These are phyloP conservation scores for Elymnias hypermnestra DNA, from an alignment of 1,140 invertebrate genomes.

Conservation along the genomic window DNA sequence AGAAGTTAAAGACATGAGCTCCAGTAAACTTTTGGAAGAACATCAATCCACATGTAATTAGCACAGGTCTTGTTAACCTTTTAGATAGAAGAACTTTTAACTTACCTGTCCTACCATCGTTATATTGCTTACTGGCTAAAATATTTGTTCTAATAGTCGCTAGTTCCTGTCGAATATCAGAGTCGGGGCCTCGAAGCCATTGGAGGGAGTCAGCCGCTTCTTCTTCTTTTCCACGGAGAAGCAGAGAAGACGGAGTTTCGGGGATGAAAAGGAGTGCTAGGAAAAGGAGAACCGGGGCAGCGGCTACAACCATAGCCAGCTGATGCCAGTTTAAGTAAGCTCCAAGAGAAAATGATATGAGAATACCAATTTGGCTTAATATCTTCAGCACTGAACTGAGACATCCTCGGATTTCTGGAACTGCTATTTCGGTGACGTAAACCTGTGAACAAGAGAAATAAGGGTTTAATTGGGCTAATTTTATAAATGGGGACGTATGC, in stretches of 20 bases:
- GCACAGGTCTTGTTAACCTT: slow-evolving; percentile 79
- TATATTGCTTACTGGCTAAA: slow-evolving; percentile 72
- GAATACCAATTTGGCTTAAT: slow-evolving; percentile 88
- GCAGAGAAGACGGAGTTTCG: slow-evolving; percentile 82
- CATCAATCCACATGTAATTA: slow-evolving; percentile 90
- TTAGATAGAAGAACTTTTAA: slow-evolving; percentile 61
- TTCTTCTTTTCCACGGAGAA: slow-evolving; percentile 78
- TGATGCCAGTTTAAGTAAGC: slow-evolving; percentile 90
- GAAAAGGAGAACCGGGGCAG: slow-evolving; percentile 80
- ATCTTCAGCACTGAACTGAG: slow-evolving; percentile 92
- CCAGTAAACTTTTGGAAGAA: slow-evolving; percentile 91
- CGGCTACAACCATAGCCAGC: slow-evolving; percentile 85
- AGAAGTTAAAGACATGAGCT: slow-evolving; percentile 90
- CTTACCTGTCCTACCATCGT: slow-evolving; percentile 66
- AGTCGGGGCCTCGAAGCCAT: slow-evolving; percentile 85
- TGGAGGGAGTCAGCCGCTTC: slow-evolving; percentile 85
- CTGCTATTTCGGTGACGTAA: slow-evolving; percentile 94
- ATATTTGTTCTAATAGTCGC: slow-evolving; percentile 83
- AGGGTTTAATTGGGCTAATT: too few relatives aligned
- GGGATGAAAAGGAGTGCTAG: slow-evolving; percentile 79
- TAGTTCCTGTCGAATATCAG: slow-evolving; percentile 85
- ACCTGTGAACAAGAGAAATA: slow-evolving; percentile 78
- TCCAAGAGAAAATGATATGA: slow-evolving; percentile 89
- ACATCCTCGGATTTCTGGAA: slow-evolving; percentile 90
- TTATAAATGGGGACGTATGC: too few relatives aligned